Conservation (phyloP, 1,140 invertebrate genomes). For the Pseudomyrmex sp. region DNA sequence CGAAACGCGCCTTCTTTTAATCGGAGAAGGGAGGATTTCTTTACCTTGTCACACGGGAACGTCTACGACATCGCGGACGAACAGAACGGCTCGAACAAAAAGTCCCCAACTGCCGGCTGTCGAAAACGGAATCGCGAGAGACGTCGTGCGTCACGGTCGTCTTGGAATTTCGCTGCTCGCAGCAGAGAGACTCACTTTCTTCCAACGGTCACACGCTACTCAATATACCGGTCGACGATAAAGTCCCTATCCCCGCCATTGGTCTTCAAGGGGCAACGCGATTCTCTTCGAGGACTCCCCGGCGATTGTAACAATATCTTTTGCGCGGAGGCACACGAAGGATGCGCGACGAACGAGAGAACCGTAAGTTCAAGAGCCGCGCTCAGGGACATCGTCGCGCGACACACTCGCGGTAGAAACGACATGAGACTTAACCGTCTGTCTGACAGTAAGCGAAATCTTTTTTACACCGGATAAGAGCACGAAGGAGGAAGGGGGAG, state of each 20-base stretch:
- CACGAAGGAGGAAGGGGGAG: constrained; percentile 26
- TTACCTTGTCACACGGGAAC: constrained; percentile 42
- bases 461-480: constrained; percentile 81
- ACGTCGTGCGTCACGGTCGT: constrained; percentile 51
- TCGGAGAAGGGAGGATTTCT: constrained; percentile 19
- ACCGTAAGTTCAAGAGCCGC: constrained; percentile 84
- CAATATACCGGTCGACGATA: constrained; percentile 82
- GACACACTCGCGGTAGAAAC: constrained; percentile 69
- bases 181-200: constrained; percentile 75
- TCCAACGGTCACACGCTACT: constrained; percentile 83
- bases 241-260: constrained; percentile 66
- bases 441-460: constrained; percentile 79
- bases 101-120: constrained; percentile 43
- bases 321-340: constrained; percentile 73
- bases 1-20: constrained; percentile 27
- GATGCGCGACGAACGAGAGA: constrained; percentile 76
- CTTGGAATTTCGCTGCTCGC: constrained; percentile 77
- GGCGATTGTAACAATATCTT: constrained; percentile 85
- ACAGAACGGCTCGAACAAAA: constrained; percentile 28
- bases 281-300: constrained; percentile 67
- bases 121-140: constrained; percentile 52
- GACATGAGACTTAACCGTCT: constrained; percentile 63
- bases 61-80: constrained; percentile 31
- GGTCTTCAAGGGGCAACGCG: constrained; percentile 68
- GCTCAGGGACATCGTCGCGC: constrained; percentile 81